These are phyloP conservation scores for Sorex araneus DNA, from an alignment of 2,113 vertebrate species.

Conservation along the genomic window DNA sequence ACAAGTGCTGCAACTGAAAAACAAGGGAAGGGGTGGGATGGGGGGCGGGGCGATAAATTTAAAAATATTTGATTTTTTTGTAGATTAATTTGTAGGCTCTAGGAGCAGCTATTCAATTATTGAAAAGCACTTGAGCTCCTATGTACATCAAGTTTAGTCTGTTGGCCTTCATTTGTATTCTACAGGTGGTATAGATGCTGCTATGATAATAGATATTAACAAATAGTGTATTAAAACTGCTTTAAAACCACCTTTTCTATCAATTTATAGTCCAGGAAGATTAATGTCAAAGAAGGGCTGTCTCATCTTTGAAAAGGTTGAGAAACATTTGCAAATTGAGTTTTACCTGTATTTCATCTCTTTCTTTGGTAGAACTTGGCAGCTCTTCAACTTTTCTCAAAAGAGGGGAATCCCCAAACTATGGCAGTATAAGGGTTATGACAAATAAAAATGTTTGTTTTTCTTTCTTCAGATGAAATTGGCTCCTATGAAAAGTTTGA, in stretches of 20 bases:
- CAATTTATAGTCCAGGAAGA: constrained; percentile 11
- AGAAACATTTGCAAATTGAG: background rate
- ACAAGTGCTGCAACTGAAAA: no score
- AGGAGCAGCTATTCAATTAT: background rate
- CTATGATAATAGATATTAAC: constrained; percentile 26
- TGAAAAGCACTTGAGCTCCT: background rate
- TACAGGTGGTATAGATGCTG: background rate
- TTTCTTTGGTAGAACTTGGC: background rate
- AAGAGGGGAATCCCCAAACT: background rate
- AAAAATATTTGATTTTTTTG: background rate
- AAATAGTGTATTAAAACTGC: constrained; percentile 44
- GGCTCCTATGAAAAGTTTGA: constrained; percentile 7
- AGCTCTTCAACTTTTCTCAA: constrained; percentile 14
- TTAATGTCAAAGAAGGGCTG: constrained; percentile 10
- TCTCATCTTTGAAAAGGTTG: constrained; percentile 19
- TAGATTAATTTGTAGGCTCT: background rate
- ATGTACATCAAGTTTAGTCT: background rate
- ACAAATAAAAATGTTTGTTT: background rate
- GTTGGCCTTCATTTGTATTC: background rate
- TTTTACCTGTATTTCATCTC: constrained; percentile 50
- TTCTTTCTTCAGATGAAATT: constrained; percentile 45
- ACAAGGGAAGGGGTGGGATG: no score
- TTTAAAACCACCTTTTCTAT: constrained; percentile 51
- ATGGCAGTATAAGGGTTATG: background rate
- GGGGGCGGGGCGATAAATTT: no score